phyloP scores from a whole-genome alignment of 2,113 vertebrate species.

The Chitala chitala region DNA sequence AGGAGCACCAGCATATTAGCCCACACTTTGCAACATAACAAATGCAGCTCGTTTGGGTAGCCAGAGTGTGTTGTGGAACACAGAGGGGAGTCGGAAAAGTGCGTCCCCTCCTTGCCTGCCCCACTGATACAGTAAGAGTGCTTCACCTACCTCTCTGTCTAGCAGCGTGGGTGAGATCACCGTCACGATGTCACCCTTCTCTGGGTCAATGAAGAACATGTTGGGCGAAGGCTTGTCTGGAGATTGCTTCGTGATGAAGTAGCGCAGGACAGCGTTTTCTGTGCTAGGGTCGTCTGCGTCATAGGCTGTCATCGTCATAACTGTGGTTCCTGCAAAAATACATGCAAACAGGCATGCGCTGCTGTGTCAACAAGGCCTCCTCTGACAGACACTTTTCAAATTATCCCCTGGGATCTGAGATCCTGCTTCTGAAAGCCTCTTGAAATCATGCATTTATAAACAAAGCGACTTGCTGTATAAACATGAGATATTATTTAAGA shows the following conservation, averaged over 20 bases:
- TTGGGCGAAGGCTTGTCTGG: constrained; percentile 90
- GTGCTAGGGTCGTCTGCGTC: constrained; percentile 85
- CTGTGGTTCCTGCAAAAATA: constrained; percentile 72
- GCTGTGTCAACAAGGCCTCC: neutral
- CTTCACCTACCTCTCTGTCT: constrained; percentile 81
- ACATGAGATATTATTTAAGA: neutral
- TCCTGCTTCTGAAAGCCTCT: neutral
- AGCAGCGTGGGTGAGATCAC: constrained; percentile 80
- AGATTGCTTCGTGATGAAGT: constrained; percentile 86
- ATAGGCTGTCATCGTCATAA: constrained; percentile 88
- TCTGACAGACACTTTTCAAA: neutral
- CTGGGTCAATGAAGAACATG: constrained; percentile 96
- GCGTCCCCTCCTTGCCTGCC: neutral
- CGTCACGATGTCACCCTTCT: constrained; percentile 91
- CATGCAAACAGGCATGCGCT: neutral
- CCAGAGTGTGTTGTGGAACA: neutral
- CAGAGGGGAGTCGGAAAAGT: neutral
- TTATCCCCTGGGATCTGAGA: neutral
- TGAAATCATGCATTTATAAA: neutral
- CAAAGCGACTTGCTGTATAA: neutral
- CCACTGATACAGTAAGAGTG: neutral
- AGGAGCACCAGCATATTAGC: neutral
- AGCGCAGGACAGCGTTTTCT: constrained; percentile 85
- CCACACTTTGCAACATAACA: neutral
- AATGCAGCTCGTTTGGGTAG: neutral